These are phyloP conservation scores for Alligator mississippiensis DNA, from an alignment of 2,113 vertebrate genomes.

Conservation along the genomic window DNA sequence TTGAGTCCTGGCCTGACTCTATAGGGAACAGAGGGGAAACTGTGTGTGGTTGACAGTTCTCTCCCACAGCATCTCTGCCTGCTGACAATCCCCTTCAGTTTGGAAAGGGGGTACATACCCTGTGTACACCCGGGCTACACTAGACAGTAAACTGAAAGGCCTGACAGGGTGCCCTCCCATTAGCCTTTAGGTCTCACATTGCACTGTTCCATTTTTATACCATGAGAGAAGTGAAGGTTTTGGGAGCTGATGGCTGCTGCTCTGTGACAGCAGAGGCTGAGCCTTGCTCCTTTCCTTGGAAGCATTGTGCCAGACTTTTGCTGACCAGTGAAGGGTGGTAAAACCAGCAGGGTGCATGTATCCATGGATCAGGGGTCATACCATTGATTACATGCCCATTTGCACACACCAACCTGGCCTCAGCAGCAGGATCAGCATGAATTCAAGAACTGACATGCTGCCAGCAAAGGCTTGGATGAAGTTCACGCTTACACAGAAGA, in stretches of 20 bases:
- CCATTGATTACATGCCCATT: neutral
- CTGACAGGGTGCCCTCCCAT: fast-evolving
- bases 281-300: fast-evolving
- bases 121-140: fast-evolving
- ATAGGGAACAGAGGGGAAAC: too few relatives aligned
- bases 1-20: too few relatives aligned
- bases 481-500: neutral
- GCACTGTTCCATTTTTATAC: neutral
- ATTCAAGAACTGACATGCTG: neutral
- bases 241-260: neutral
- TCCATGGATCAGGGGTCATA: neutral
- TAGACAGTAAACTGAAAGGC: neutral
- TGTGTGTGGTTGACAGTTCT: too few relatives aligned
- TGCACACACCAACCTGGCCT: neutral
- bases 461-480: neutral
- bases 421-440: neutral
- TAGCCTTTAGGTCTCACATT: fast-evolving
- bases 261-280: fast-evolving
- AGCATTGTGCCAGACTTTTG: neutral
- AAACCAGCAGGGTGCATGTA: neutral
- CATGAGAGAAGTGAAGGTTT: neutral
- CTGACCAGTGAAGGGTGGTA: neutral
- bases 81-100: too few relatives aligned
- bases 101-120: neutral
- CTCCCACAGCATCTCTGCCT: too few relatives aligned